A percentile compares a stretch with the other conserved stretches of the same genome.
These are phyloP conservation scores for Percina caprodes DNA, from an alignment of 2,113 vertebrate species.

Conservation along the genomic window DNA sequence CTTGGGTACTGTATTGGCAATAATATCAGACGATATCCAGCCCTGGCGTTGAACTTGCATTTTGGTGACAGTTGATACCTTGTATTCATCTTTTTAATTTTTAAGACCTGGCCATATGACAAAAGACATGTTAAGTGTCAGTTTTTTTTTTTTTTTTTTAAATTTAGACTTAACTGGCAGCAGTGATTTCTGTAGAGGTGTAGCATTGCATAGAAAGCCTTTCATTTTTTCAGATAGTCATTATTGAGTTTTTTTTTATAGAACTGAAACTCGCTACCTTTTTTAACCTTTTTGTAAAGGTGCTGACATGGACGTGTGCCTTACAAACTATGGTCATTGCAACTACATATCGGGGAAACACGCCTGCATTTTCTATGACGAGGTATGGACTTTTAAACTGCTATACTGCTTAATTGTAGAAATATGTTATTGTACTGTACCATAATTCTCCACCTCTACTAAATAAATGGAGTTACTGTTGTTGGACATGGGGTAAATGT, in stretches of 20 bases:
- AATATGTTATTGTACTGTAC: background rate
- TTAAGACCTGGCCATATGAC: background rate
- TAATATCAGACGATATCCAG: background rate
- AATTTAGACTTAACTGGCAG: background rate
- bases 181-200: background rate
- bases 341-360: conserved; percentile 98
- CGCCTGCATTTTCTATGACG: conserved; percentile 98
- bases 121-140: background rate
- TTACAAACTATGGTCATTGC: conserved; percentile 98
- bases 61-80: background rate
- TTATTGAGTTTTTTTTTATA: background rate
- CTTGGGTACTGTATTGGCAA: background rate
- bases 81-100: background rate
- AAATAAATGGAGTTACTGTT: background rate
- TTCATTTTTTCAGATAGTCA: background rate
- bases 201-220: too few relatives aligned
- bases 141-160: background rate
- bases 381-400: conserved; percentile 84
- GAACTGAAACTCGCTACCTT: background rate
- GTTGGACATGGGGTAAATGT: background rate
- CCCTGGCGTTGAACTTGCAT: background rate
- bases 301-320: conserved; percentile 99
- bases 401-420: background rate
- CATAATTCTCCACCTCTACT: background rate
- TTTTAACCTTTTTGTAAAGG: conserved; percentile 77